These are phyloP conservation scores for Metaphire vulgaris DNA, from an alignment of 1,140 invertebrate species.

Conservation along the genomic window DNA sequence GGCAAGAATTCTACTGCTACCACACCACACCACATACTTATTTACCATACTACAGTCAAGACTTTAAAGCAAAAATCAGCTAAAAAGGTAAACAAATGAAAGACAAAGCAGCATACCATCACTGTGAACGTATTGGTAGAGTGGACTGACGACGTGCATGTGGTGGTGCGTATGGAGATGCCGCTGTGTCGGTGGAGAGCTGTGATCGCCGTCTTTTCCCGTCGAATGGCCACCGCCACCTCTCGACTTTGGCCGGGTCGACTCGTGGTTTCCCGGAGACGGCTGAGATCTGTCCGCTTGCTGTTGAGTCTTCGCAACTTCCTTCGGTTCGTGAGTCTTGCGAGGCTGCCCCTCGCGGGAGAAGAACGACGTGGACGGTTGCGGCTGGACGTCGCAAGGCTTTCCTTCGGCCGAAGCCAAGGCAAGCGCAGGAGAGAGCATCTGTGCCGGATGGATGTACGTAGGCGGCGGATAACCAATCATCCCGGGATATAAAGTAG, in stretches of 20 bases:
- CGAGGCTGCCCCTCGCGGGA: constrained; percentile 59
- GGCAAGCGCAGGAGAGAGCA: constrained; percentile 10
- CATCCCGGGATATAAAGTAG: background rate
- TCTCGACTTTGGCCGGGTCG: background rate
- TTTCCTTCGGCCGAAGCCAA: constrained; percentile 30
- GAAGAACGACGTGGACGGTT: constrained; percentile 28
- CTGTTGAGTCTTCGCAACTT: constrained; percentile 58
- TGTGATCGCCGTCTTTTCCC: constrained; percentile 2
- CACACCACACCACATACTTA: too few relatives aligned
- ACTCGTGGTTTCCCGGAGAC: background rate
- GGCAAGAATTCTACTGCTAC: too few relatives aligned
- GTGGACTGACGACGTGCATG: constrained; percentile 74
- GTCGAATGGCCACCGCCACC: background rate
- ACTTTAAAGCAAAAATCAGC: too few relatives aligned
- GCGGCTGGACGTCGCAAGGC: constrained; percentile 25
- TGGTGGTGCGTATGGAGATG: constrained; percentile 92
- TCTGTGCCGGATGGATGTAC: constrained; percentile 17
- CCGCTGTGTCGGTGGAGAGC: constrained; percentile 67
- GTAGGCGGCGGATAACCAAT: background rate
- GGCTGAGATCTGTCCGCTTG: background rate
- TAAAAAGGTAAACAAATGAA: too few relatives aligned
- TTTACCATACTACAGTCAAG: too few relatives aligned
- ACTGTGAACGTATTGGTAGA: constrained; percentile 2
- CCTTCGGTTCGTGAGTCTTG: constrained; percentile 86
- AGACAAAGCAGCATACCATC: too few relatives aligned